phyloP scores from a whole-genome alignment of 92 coral and sea anemone genomes.

The Paramuricea clavata region DNA sequence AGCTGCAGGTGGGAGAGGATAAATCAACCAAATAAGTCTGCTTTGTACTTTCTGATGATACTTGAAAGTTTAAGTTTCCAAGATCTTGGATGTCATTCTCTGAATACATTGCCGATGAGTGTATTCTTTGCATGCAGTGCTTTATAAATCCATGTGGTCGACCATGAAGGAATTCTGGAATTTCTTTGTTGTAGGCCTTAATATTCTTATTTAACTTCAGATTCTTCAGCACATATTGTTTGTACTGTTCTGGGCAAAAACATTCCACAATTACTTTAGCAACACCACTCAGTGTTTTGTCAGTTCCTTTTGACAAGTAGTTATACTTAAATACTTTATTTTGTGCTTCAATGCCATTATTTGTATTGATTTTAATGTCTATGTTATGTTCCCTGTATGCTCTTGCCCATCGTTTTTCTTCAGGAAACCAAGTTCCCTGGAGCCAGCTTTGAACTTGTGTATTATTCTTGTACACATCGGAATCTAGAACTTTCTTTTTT shows the following conservation, averaged over 20 bases:
- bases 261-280: slow-evolving; percentile 26
- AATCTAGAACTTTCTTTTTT: slow-evolving; percentile 6
- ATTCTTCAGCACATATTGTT: slow-evolving; percentile 35
- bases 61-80: slow-evolving; percentile 36
- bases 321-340: slow-evolving; percentile 46
- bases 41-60: slow-evolving; percentile 12
- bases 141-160: slow-evolving; percentile 44
- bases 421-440: slow-evolving; percentile 23
- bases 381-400: slow-evolving; percentile 18
- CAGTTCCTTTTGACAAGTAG: slow-evolving; percentile 52
- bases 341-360: slow-evolving; percentile 28
- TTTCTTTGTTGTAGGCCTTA: slow-evolving; percentile 44
- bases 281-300: slow-evolving; percentile 48
- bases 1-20: slow-evolving; percentile 35
- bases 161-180: slow-evolving; percentile 49
- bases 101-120: slow-evolving; percentile 31
- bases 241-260: slow-evolving; percentile 53
- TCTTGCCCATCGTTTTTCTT: slow-evolving; percentile 18
- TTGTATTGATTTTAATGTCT: slow-evolving; percentile 7
- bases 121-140: slow-evolving; percentile 44
- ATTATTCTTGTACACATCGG: slow-evolving; percentile 26
- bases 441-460: slow-evolving; percentile 28
- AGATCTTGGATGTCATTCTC: slow-evolving; percentile 24
- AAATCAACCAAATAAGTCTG: slow-evolving; percentile 15
- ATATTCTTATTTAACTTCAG: slow-evolving; percentile 31